Conservation (phyloP, 2,797 vertebrate genomes). For the Hippoglossus hippoglossus region DNA sequence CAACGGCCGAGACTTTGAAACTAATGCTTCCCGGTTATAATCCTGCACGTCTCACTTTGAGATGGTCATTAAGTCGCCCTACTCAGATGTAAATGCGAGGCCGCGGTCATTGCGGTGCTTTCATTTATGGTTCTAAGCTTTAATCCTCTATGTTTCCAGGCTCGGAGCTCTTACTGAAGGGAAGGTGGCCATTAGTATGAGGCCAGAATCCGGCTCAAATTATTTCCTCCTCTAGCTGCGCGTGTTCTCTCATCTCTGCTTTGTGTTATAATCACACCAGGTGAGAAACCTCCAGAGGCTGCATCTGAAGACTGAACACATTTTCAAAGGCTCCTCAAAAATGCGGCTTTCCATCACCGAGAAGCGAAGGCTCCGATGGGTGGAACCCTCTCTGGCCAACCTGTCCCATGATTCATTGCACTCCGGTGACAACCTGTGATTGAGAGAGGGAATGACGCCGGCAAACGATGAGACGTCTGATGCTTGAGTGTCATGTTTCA, state of each 20-base stretch:
- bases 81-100: slow-evolving; percentile 52
- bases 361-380: too few species aligned
- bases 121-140: slow-evolving; percentile 46
- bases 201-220: not conserved
- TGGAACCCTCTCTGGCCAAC: too few species aligned
- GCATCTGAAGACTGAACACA: too few species aligned
- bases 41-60: slow-evolving; percentile 41
- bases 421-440: too few species aligned
- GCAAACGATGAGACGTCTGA: too few species aligned
- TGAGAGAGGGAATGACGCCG: too few species aligned
- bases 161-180: slow-evolving; percentile 27
- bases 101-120: slow-evolving; percentile 45
- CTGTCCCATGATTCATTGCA: too few species aligned
- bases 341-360: too few species aligned
- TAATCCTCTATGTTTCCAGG: slow-evolving; percentile 33
- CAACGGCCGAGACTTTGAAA: slow-evolving; percentile 44
- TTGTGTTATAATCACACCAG: slow-evolving; percentile 24
- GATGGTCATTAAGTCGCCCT: slow-evolving; percentile 54
- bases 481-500: too few species aligned
- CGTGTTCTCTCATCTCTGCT: slow-evolving; percentile 10
- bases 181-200: slow-evolving; percentile 13
- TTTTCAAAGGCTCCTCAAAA: too few species aligned
- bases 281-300: not conserved
- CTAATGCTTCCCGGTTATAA: slow-evolving; percentile 54
- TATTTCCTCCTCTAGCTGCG: not conserved